These are phyloP conservation scores for Nematolebias whitei DNA, from an alignment of 2,113 vertebrate genomes.

Conservation along the genomic window DNA sequence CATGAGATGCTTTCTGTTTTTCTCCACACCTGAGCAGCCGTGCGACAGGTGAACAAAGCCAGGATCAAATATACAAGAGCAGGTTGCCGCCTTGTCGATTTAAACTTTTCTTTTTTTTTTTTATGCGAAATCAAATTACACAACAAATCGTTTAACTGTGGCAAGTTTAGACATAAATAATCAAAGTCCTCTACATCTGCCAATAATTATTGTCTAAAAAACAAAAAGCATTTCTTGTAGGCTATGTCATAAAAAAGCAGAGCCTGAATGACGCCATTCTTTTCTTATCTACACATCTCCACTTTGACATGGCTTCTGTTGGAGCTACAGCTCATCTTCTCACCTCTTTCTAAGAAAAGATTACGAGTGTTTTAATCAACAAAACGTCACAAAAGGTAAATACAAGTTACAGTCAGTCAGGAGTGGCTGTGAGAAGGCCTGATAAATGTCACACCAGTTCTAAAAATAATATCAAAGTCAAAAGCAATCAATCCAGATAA, in stretches of 20 bases:
- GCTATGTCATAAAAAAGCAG: too few species aligned
- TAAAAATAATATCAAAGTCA: too few species aligned
- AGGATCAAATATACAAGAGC: slow-evolving; percentile 24
- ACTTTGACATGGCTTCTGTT: too few species aligned
- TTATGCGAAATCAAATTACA: neutral
- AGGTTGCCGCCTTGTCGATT: neutral
- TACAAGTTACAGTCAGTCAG: neutral
- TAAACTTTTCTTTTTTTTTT: slow-evolving; percentile 3
- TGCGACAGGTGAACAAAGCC: slow-evolving; percentile 8
- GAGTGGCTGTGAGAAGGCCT: neutral
- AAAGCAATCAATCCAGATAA: too few species aligned
- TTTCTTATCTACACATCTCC: neutral
- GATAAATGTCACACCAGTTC: too few species aligned
- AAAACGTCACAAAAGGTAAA: neutral
- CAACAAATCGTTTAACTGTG: neutral
- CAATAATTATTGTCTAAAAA: too few species aligned
- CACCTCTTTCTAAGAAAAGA: neutral
- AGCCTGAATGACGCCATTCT: neutral
- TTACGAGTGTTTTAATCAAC: neutral
- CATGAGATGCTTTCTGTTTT: slow-evolving; percentile 8
- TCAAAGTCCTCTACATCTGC: too few species aligned
- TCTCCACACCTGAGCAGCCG: slow-evolving; percentile 35
- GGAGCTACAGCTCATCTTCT: neutral
- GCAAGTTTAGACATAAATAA: neutral
- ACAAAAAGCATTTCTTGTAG: too few species aligned